A percentile compares a stretch with the other conserved stretches of the same genome.
These are phyloP conservation scores for Andrena minutula DNA, from an alignment of 2,888 invertebrate genomes.

Conservation along the genomic window DNA sequence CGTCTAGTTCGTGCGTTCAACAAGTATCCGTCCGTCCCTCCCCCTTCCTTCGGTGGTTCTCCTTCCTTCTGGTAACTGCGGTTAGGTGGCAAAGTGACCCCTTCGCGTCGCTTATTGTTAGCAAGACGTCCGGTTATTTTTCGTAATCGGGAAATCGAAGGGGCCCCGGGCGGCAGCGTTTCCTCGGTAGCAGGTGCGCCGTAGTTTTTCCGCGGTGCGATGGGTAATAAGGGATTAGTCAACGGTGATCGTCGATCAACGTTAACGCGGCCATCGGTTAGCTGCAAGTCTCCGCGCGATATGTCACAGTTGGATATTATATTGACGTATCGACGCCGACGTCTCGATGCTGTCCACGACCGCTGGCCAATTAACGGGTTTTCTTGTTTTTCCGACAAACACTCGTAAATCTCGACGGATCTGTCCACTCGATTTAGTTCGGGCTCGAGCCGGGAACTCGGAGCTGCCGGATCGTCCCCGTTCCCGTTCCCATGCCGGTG, in stretches of 20 bases:
- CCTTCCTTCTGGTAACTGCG: slow-evolving; percentile 38
- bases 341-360: slow-evolving; percentile 73
- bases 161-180: not conserved
- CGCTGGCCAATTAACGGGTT: slow-evolving; percentile 77
- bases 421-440: slow-evolving; percentile 54
- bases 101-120: slow-evolving; percentile 16
- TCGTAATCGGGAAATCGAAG: slow-evolving; percentile 27
- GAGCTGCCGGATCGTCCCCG: slow-evolving; percentile 34
- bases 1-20: slow-evolving; percentile 72
- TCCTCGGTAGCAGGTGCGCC: slow-evolving; percentile 69
- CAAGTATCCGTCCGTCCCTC: slow-evolving; percentile 71
- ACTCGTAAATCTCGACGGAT: slow-evolving; percentile 74
- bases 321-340: slow-evolving; percentile 80
- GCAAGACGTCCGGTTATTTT: slow-evolving; percentile 24
- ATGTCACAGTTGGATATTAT: slow-evolving; percentile 72
- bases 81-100: slow-evolving; percentile 53
- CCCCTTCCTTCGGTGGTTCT: slow-evolving; percentile 44
- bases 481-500: slow-evolving; percentile 12
- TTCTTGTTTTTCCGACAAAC: slow-evolving; percentile 75
- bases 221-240: slow-evolving; percentile 80
- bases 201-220: slow-evolving; percentile 66
- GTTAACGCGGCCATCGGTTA: slow-evolving; percentile 60
- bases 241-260: slow-evolving; percentile 80
- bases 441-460: slow-evolving; percentile 47
- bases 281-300: slow-evolving; percentile 57